phyloP scores from a whole-genome alignment of 2,888 invertebrate genomes.

The Dichetophora obliterata region DNA sequence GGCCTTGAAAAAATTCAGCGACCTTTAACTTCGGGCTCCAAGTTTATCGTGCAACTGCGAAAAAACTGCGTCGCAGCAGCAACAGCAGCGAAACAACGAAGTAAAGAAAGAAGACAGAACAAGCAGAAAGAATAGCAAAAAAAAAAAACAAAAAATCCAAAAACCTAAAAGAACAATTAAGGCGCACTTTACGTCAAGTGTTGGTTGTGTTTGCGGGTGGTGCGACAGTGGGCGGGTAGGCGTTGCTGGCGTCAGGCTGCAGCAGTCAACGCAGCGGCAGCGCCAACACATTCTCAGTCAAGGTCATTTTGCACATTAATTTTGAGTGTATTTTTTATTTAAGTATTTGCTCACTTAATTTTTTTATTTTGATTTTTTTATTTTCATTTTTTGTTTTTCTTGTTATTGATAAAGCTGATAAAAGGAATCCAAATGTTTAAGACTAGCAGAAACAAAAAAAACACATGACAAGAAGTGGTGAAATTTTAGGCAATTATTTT shows the following conservation, averaged over 20 bases:
- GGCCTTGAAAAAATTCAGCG: slow-evolving; percentile 67
- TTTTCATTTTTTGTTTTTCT: background rate
- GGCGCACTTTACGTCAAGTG: slow-evolving; percentile 7
- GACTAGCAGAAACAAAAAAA: too few species aligned
- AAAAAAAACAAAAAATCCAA: background rate
- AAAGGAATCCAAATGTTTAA: background rate
- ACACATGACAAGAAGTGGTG: background rate
- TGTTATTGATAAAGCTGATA: background rate
- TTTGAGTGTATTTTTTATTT: background rate
- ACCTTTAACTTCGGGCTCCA: slow-evolving; percentile 62
- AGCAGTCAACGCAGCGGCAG: background rate
- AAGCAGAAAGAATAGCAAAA: background rate
- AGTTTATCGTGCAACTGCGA: slow-evolving; percentile 59
- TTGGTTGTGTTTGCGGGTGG: background rate
- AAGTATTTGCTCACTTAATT: background rate
- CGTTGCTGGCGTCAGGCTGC: background rate
- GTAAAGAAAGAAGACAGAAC: background rate
- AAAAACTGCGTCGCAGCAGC: slow-evolving; percentile 37
- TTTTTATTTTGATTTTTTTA: background rate
- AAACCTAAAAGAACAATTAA: background rate
- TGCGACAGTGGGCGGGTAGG: background rate
- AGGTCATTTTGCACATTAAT: background rate
- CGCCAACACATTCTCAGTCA: background rate
- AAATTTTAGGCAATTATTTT: background rate
- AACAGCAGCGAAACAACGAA: background rate